Evolutionary conservation across 2,888 invertebrate genomes (phyloP).

Genomic region (Pecten maximus): DNA sequence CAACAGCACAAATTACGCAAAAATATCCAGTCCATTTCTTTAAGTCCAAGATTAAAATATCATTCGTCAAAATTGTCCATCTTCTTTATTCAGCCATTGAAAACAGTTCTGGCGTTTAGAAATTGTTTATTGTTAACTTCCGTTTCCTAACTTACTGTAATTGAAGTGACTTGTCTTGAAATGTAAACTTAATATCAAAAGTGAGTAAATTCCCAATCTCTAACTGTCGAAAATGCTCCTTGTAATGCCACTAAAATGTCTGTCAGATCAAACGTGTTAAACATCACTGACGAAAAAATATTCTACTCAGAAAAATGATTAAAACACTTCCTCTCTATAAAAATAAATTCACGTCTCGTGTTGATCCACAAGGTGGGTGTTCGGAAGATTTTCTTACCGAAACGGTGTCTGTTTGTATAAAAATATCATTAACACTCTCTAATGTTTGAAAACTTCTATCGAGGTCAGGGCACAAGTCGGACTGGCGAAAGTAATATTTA

Average conservation of each 20-base stretch:
- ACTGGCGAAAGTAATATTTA: slow-evolving; percentile 32
- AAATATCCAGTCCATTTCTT: too few species aligned
- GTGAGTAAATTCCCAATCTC: neutral
- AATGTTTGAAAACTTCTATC: neutral
- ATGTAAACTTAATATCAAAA: neutral
- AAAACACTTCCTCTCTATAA: slow-evolving; percentile 1
- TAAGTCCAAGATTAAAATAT: too few species aligned
- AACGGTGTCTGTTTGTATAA: slow-evolving; percentile 27
- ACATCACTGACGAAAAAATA: neutral
- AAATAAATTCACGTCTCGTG: neutral
- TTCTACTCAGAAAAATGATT: neutral
- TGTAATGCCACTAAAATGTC: neutral
- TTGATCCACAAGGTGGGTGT: slow-evolving; percentile 25
- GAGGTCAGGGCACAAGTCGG: neutral
- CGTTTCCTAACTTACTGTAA: too few species aligned
- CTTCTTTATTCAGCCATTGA: too few species aligned
- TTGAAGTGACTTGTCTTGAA: neutral
- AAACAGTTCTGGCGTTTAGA: too few species aligned
- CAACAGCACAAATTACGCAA: too few species aligned
- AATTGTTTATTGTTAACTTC: too few species aligned
- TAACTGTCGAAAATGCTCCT: neutral
- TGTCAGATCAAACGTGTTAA: neutral
- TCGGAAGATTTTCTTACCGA: neutral
- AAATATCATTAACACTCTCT: neutral
- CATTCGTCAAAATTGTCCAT: too few species aligned